Base-by-base conservation (phyloP, 2,797 vertebrate genomes). In the Chelonia mydas region DNA sequence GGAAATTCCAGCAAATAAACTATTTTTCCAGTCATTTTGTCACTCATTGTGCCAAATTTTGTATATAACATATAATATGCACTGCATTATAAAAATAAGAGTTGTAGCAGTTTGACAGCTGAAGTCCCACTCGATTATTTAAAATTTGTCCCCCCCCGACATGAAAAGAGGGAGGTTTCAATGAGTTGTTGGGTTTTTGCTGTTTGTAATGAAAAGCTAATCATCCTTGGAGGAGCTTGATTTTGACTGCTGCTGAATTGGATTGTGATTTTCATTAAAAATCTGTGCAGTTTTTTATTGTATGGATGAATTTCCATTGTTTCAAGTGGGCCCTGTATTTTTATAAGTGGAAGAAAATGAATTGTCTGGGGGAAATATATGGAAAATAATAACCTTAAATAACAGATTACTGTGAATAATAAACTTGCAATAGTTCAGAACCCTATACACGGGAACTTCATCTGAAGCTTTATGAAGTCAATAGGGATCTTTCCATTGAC, bases 211-310 rank as follows among this genome's bases (percentile, higher is more conserved):
- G 82, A n/a, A 13, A 37, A 89, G n/a, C 15, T 84, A 3, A 51
- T 79, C 91, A 50, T n/a, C 83, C 51, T 11, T 45, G 59, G 11
- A 93, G 53, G 55, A 76, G 84, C 72, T 95, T 90, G 76, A 68
- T 93, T 96, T 97, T 94, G 49, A 84, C 37, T 17, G 2, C 59
- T 79, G 81, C 91, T 77, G 25, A 76, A 27, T 47, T 77, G 7
- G 15, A 77, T 77, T 77, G 27, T 77, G 45, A 31, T 31, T 47
- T 16, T 77, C 15, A 49, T 77, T 76, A 15, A 76, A 76, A 77
- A 47, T 4, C 1, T 47, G 25, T 31, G 15, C 25, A 76, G 12
- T 8, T 68, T 47, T 49, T 49, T 77, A 47, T 6, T 31, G 45
- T 28, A 6, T 45, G 31, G 12, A 23, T 89, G 7, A 80, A 77